Evolutionary conservation across 2,888 invertebrate genomes (phyloP).

Genomic region (Exocentrus adspersus): DNA sequence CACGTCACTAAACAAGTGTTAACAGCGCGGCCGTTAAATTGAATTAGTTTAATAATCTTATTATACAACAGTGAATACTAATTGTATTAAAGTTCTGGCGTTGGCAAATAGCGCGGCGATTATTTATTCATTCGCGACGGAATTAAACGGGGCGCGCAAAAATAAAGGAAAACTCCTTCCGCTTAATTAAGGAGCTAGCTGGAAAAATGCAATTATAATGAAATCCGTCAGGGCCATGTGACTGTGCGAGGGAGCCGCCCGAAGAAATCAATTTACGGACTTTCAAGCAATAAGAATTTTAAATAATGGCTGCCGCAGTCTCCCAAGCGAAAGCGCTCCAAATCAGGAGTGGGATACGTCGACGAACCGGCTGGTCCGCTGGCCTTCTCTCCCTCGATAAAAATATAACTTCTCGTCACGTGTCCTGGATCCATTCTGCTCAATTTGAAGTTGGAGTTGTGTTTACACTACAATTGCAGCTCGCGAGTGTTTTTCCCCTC

Average conservation of each 20-base stretch:
- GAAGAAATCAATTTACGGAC: slow-evolving; percentile 63
- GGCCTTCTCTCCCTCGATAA: slow-evolving; percentile 53
- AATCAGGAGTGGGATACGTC: slow-evolving; percentile 1
- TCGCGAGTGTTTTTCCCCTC: slow-evolving; percentile 42
- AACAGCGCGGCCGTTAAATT: slow-evolving; percentile 23
- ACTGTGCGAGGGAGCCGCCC: slow-evolving; percentile 44
- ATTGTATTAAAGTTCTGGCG: slow-evolving; percentile 33
- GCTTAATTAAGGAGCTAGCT: slow-evolving; percentile 57
- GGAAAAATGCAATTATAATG: slow-evolving; percentile 62
- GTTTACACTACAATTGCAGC: slow-evolving; percentile 62
- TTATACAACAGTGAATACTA: slow-evolving; percentile 22
- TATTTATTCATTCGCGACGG: slow-evolving; percentile 53
- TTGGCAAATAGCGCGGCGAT: slow-evolving; percentile 34
- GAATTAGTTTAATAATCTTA: slow-evolving; percentile 28
- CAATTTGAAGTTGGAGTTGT: slow-evolving; percentile 62
- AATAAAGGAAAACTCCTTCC: slow-evolving; percentile 54
- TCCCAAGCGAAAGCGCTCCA: slow-evolving; percentile 40
- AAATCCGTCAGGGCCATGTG: slow-evolving; percentile 59
- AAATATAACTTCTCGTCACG: slow-evolving; percentile 63
- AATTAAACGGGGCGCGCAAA: slow-evolving; percentile 51
- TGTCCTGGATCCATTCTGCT: slow-evolving; percentile 61
- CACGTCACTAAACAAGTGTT: slow-evolving; percentile 22
- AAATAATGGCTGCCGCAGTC: slow-evolving; percentile 59
- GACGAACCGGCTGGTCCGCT: slow-evolving; percentile 33
- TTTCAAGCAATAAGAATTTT: slow-evolving; percentile 61